phyloP scores from a whole-genome alignment of 37 sponge, comb jelly and placozoan genomes.

The Geodia barretti region DNA sequence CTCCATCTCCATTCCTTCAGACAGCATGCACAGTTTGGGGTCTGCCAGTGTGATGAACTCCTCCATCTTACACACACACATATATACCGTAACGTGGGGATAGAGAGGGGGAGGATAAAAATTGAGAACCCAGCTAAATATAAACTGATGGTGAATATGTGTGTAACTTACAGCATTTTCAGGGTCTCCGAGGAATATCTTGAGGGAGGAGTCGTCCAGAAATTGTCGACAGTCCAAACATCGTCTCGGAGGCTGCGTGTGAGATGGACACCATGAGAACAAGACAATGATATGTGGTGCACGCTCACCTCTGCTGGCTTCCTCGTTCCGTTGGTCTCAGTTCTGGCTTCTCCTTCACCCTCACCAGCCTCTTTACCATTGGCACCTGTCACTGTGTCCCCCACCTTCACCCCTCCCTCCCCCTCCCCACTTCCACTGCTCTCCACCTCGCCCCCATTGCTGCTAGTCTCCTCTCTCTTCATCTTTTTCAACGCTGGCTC shows the following conservation, averaged over 20 bases:
- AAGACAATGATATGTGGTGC: not conserved
- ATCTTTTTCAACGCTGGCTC: not conserved
- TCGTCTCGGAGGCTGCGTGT: conserved; percentile 52
- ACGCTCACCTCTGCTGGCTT: too few species aligned
- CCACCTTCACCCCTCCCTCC: not conserved
- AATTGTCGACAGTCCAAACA: conserved; percentile 64
- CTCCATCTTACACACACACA: conserved; percentile 54
- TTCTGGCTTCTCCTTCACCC: not conserved
- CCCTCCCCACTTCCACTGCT: not conserved
- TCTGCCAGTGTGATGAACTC: conserved; percentile 89
- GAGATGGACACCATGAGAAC: not conserved
- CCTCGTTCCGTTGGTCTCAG: too few species aligned
- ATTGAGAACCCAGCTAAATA: not conserved
- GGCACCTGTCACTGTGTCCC: not conserved
- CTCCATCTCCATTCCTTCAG: conserved; percentile 50
- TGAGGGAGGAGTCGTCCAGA: conserved; percentile 62
- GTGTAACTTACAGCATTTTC: conserved; percentile 82
- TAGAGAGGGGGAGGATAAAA: not conserved
- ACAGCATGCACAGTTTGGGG: conserved; percentile 64
- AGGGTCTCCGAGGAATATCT: conserved; percentile 77
- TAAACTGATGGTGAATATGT: too few species aligned
- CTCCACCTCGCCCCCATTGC: not conserved
- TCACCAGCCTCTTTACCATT: not conserved
- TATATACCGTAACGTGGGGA: not conserved
- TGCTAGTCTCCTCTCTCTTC: not conserved